phyloP scores from a whole-genome alignment of 2,797 vertebrate species.

The Rhodeus uyekii region DNA sequence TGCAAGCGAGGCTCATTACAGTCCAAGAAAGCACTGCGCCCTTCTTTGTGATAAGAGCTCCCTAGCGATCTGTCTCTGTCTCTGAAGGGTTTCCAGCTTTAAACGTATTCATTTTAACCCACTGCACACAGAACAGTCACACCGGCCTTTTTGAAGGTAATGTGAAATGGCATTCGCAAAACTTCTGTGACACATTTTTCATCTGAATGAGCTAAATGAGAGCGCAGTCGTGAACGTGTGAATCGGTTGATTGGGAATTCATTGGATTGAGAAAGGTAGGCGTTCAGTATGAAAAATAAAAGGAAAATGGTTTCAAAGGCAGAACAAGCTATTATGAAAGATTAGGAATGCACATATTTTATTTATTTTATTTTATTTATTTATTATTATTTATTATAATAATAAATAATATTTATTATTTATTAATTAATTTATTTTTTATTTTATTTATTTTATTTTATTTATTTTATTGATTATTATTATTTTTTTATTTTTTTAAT shows the following conservation, averaged over 20 bases:
- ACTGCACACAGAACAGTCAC: background rate
- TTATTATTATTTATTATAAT: too few relatives aligned
- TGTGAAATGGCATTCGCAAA: background rate
- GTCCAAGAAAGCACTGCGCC: slow-evolving; percentile 70
- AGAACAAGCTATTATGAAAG: too few relatives aligned
- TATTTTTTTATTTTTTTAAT: too few relatives aligned
- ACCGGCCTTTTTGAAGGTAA: slow-evolving; percentile 17
- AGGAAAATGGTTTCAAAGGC: background rate
- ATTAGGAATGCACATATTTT: too few relatives aligned
- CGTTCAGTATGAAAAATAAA: background rate
- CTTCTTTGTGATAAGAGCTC: slow-evolving; percentile 74
- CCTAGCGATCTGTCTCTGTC: background rate
- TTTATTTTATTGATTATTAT: too few relatives aligned
- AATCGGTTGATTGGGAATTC: background rate
- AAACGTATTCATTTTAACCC: background rate
- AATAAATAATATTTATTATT: too few relatives aligned
- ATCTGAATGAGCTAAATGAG: background rate
- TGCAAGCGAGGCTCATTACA: slow-evolving; percentile 77
- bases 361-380: too few relatives aligned
- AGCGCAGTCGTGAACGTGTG: background rate
- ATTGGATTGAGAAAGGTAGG: background rate
- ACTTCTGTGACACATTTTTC: background rate
- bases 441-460: too few relatives aligned
- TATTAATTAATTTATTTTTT: too few relatives aligned
- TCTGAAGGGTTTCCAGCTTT: slow-evolving; percentile 22